These are phyloP conservation scores for Balearica regulorum DNA, from an alignment of 2,797 vertebrate species.

Conservation along the genomic window DNA sequence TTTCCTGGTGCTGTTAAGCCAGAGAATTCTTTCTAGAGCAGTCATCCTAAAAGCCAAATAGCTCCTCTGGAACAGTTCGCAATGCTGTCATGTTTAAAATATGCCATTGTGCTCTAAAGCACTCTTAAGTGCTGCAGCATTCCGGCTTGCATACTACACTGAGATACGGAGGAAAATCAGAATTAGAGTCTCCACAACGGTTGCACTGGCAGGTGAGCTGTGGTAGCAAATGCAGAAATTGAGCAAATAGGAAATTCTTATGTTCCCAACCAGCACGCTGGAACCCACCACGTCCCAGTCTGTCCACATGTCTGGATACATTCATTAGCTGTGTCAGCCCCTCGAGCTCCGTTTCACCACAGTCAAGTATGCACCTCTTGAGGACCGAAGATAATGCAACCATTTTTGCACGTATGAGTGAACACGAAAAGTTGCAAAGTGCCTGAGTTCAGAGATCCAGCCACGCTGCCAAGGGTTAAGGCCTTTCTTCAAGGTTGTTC, in stretches of 20 bases:
- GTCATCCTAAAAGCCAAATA: constrained; percentile 58
- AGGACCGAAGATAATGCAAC: not conserved
- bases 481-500: not conserved
- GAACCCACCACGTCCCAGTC: accelerated
- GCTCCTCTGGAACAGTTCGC: constrained; percentile 49
- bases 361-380: not conserved
- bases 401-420: not conserved
- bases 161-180: not conserved
- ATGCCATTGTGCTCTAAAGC: constrained; percentile 43
- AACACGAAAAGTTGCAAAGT: not conserved
- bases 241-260: not conserved
- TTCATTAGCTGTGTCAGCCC: not conserved
- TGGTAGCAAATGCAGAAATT: not conserved
- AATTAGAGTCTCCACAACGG: not conserved
- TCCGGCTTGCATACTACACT: not conserved
- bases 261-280: not conserved
- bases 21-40: constrained; percentile 63
- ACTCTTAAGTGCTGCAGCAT: not conserved
- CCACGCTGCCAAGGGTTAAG: not conserved
- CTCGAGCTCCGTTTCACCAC: not conserved
- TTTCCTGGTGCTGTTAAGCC: constrained; percentile 31
- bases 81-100: constrained; percentile 60
- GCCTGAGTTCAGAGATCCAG: not conserved
- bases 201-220: not conserved
- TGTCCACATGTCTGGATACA: not conserved